These are phyloP conservation scores for Dasyurus viverrinus DNA, from an alignment of 2,113 vertebrate species.

Conservation along the genomic window DNA sequence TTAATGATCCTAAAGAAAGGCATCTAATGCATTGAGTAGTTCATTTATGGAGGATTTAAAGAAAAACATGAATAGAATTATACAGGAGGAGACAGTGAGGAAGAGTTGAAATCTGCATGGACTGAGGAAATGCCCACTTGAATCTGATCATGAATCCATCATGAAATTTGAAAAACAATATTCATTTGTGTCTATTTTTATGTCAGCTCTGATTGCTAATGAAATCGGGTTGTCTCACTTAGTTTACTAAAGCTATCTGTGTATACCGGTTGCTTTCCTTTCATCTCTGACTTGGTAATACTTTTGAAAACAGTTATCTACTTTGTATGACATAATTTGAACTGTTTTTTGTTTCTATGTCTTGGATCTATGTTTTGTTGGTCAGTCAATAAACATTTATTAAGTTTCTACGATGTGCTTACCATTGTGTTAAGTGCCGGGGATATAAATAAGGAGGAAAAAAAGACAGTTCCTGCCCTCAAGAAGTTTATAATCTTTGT, in stretches of 20 bases:
- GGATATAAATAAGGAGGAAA: background rate
- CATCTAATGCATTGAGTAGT: background rate
- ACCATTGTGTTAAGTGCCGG: background rate
- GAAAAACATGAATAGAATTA: background rate
- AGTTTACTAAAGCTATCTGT: background rate
- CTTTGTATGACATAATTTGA: background rate
- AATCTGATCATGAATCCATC: background rate
- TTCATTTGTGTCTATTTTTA: background rate
- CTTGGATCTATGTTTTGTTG: background rate
- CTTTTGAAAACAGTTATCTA: background rate
- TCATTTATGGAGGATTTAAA: background rate
- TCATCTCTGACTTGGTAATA: background rate
- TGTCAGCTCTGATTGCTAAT: too few relatives aligned
- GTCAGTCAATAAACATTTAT: background rate
- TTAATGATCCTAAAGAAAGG: background rate
- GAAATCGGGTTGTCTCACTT: background rate
- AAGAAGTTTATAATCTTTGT: background rate
- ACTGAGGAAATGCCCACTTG: background rate
- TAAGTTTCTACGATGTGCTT: background rate
- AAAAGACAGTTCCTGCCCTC: background rate
- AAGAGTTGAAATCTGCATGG: background rate
- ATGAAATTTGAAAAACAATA: background rate
- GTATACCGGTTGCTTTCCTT: background rate
- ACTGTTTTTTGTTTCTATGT: background rate
- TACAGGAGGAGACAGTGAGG: background rate